phyloP scores from a whole-genome alignment of 2,797 vertebrate species.

The Eremophila alpestris region DNA sequence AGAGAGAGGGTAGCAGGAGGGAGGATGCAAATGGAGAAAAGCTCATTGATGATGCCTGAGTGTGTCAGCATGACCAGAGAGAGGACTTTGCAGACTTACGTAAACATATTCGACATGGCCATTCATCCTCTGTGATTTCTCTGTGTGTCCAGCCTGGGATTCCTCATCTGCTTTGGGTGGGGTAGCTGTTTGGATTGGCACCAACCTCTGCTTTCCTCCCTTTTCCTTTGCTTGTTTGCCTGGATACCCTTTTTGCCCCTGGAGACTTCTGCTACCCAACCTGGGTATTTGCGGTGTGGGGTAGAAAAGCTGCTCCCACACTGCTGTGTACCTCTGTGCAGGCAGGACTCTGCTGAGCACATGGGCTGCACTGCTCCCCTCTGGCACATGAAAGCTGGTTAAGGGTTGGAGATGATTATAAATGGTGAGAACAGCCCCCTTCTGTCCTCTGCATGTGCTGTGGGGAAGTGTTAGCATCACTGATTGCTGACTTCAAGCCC shows the following conservation, averaged over 20 bases:
- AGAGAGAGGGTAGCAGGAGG: conserved; percentile 25
- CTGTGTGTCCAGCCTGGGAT: conserved; percentile 11
- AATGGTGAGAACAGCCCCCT: background rate
- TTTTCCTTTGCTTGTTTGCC: background rate
- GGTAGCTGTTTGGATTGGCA: background rate
- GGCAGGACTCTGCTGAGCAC: background rate
- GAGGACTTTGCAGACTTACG: background rate
- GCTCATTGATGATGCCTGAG: conserved; percentile 76
- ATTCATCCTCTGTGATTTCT: conserved; percentile 30
- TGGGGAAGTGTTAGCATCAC: background rate
- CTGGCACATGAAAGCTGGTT: background rate
- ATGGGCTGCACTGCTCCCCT: rapidly evolving
- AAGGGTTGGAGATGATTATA: background rate
- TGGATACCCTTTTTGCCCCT: background rate
- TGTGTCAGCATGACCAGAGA: background rate
- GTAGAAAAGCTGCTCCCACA: background rate
- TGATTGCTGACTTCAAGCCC: background rate
- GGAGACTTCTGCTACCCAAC: background rate
- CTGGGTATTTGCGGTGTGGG: background rate
- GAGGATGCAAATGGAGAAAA: conserved; percentile 67
- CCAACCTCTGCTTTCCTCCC: background rate
- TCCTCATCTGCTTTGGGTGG: conserved; percentile 13
- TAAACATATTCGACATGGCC: conserved; percentile 42
- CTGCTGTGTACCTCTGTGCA: rapidly evolving
- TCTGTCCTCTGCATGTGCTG: background rate